Evolutionary conservation across 2,888 invertebrate species (phyloP), one percentile per base, ranked within the genome.

Genomic region (Drosophila melanocephala): DNA sequence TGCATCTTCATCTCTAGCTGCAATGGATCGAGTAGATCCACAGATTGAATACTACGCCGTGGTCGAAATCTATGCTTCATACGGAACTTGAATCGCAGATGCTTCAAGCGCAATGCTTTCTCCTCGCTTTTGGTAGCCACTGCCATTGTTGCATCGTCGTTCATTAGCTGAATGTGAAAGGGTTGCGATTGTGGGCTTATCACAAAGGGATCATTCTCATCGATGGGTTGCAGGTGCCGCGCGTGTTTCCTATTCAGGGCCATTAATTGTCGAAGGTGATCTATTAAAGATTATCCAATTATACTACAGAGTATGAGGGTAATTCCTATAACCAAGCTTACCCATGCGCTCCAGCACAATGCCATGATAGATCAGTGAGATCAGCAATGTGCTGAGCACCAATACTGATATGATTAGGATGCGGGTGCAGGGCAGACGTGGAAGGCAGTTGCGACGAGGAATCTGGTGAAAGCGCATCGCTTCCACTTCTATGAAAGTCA

Each of bases 281-380:
- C 92, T 92, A 22, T 1, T 4, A 56, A 14, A 3, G 10, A 22
- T 7, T 16, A 32, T 30, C 4, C 14, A 3, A 37, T n/a, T n/a
- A 5, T 4, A 32, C 0, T 32, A 26, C 30, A 1, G 4, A 3
- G 0, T 10, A 2, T 42, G 4, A 9, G 14, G 6, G 37, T 22
- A 2, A n/a, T 5, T 28, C 14, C 2, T 5, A 3, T n/a, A 12
- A 9, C 1, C 9, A 2, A 28, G 59, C 74, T 79, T 35, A 87
- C 92, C 92, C 72, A 91, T 91, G 53, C 88, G 66, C 30, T 92
- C 92, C 50, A 91, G 63, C 0, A 88, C 91, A 52, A 91, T 83
- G 19, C 87, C 90, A 83, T 92, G 87, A 60, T 92, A 92, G 35
- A 92, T 76, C 7, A 92, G 65, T 10, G 91, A 84, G 53, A 89